Evolutionary conservation across 2,888 invertebrate species (phyloP).

Genomic region (Myopa testacea): DNA sequence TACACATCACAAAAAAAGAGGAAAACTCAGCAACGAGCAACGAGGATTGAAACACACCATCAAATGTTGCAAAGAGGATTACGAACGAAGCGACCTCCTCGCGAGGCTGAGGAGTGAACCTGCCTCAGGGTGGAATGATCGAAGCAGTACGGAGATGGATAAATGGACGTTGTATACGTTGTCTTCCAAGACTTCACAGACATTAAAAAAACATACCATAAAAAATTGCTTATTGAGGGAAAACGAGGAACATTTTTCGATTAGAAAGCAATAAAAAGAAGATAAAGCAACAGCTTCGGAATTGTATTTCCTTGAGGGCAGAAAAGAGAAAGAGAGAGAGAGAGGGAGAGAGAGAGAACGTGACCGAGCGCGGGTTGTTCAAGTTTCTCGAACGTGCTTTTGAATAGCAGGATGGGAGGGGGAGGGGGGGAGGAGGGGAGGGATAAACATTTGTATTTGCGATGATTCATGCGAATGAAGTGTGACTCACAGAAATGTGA

Average conservation of each 20-base stretch:
- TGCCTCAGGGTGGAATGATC: background rate
- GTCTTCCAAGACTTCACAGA: background rate
- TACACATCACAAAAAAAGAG: background rate
- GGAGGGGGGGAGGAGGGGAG: no score
- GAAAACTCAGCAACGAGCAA: background rate
- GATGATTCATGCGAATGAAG: no score
- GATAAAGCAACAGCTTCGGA: constrained; percentile 1
- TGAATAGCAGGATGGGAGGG: no score
- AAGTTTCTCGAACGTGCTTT: no score
- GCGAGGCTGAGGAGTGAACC: constrained; percentile 15
- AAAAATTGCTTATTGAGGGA: background rate
- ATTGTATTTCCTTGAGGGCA: background rate
- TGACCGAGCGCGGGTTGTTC: no score
- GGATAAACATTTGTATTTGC: no score
- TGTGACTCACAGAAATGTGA: background rate
- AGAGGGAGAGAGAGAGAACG: background rate
- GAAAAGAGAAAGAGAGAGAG: no score
- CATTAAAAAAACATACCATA: background rate
- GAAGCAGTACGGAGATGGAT: background rate
- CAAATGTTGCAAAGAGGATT: constrained; percentile 39
- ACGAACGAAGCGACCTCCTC: constrained; percentile 20
- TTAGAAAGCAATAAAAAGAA: constrained; percentile 11
- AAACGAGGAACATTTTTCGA: constrained; percentile 17
- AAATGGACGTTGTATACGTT: constrained; percentile 15
- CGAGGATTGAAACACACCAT: constrained; percentile 14